These are phyloP conservation scores for Bombus polaris DNA, from an alignment of 1,140 invertebrate species.

Conservation along the genomic window DNA sequence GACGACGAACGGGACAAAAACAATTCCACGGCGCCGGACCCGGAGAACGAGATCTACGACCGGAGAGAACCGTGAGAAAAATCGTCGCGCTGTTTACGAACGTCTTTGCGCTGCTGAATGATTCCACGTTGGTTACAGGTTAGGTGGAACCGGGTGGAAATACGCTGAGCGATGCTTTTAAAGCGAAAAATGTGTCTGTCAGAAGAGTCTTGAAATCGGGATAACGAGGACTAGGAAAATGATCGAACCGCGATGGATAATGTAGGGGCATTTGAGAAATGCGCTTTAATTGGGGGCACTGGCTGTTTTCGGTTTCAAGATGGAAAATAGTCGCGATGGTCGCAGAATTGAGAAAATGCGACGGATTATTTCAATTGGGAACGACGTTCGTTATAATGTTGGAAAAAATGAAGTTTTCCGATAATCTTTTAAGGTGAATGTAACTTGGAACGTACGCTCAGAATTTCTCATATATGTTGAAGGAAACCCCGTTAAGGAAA, in stretches of 20 bases:
- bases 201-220: not conserved
- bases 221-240: not conserved
- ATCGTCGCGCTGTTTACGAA: not conserved
- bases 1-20: constrained; percentile 36
- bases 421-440: too few species aligned
- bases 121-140: not conserved
- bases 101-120: not conserved
- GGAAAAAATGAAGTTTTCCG: too few species aligned
- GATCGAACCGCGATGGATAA: not conserved
- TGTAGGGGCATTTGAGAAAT: not conserved
- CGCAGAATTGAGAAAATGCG: not conserved
- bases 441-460: too few species aligned
- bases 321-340: not conserved
- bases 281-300: not conserved
- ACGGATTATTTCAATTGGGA: too few species aligned
- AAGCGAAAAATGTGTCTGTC: not conserved
- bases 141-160: too few species aligned
- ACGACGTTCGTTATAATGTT: too few species aligned
- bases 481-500: too few species aligned
- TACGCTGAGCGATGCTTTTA: not conserved
- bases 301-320: not conserved
- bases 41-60: not conserved
- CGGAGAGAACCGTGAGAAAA: not conserved
- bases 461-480: too few species aligned
- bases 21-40: constrained; percentile 29